Base-by-base conservation (phyloP, 2,888 invertebrate species). In the Temnothorax ravouxi region DNA sequence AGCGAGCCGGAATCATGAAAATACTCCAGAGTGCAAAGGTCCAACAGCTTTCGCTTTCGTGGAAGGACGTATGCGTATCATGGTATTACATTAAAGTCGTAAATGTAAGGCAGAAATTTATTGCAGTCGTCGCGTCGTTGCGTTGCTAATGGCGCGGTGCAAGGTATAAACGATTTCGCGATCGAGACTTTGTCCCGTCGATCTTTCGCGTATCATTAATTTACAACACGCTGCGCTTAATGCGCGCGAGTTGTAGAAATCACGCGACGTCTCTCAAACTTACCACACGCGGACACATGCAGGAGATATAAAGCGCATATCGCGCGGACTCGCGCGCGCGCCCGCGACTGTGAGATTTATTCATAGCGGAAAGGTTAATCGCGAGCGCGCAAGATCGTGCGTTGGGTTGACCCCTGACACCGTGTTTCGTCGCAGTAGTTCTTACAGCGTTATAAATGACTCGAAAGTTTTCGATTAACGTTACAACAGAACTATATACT, bases 131-230 rank as follows among this genome's bases (percentile, higher is more conserved):
- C 71, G 59, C 71, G 71, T 50, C 71, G 59, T 79, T 59, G 47
- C 79, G 44, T 71, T 21, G 71, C 79, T 80, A 80, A 80, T 61
- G 79, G 71, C 71, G 59, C 38, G 69, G 47, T 18, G 56, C 59
- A 59, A 71, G 71, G 47, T 80, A 77, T 44, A 71, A 71, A 59
- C 71, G 71, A 80, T 71, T 71, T 80, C 79, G 59, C 71, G 79
- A 80, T 80, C 79, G 71, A 25, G 79, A 80, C 79, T 80, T 80
- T 80, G 79, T 80, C 79, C 79, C 79, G 79, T 71, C 79, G 79
- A 80, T 80, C 79, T 80, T 80, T 80, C 79, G 79, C 79, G 79
- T 80, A 80, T 71, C 79, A 80, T 80, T 80, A 80, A 80, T 80
- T 80, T 80, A 47, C 79, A 59, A 50, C 79, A 38, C 69, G 79